Evolutionary conservation across 2,113 vertebrate genomes (phyloP).

Genomic region (Isurus oxyrinchus): DNA sequence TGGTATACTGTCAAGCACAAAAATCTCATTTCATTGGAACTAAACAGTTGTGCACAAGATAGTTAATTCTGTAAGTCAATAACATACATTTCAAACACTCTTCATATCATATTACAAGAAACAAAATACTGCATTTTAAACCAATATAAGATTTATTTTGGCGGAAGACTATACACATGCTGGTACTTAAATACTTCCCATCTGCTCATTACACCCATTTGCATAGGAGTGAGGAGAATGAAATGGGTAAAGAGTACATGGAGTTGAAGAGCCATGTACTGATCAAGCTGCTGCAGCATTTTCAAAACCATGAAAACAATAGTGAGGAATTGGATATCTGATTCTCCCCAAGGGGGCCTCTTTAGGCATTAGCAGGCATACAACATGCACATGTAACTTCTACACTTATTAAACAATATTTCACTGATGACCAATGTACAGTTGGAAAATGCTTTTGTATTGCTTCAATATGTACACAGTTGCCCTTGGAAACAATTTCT

Average conservation of each 20-base stretch:
- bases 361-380: conserved; percentile 15
- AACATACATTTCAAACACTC: background rate
- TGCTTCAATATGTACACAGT: background rate
- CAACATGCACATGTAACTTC: background rate
- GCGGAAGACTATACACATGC: background rate
- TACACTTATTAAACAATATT: background rate
- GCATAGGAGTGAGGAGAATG: background rate
- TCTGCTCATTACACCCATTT: background rate
- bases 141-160: background rate
- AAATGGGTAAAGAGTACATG: background rate
- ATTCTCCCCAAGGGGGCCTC: background rate
- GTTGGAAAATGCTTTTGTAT: background rate
- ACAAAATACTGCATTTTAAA: background rate
- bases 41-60: background rate
- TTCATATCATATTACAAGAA: background rate
- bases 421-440: background rate
- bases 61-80: background rate
- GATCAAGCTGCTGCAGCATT: background rate
- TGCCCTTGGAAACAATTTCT: background rate
- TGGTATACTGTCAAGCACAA: background rate
- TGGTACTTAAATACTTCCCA: background rate
- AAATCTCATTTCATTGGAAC: background rate
- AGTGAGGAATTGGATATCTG: background rate
- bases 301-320: background rate
- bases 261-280: background rate